Conservation (phyloP, 2,888 invertebrate species). For the Eilema caniola region DNA sequence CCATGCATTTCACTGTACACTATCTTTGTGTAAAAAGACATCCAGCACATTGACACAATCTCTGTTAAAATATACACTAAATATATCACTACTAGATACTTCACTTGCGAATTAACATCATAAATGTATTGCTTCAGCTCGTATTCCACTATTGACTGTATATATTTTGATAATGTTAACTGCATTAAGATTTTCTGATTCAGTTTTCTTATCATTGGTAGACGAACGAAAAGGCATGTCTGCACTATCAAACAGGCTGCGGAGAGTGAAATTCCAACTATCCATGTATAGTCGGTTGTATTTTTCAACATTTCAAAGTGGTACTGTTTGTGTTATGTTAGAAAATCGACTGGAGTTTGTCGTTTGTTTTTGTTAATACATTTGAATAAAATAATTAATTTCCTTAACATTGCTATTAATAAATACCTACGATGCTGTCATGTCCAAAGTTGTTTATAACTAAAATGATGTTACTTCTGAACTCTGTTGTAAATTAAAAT, state of each 20-base stretch:
- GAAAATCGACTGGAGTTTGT: conserved; percentile 7
- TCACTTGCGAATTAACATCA: neutral
- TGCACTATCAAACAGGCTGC: conserved; percentile 14
- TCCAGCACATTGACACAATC: conserved; percentile 9
- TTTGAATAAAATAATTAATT: conserved; percentile 1
- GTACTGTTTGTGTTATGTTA: neutral
- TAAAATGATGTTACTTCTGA: too few species aligned
- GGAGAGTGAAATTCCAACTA: conserved; percentile 12
- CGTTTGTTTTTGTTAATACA: neutral
- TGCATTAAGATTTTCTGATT: conserved; percentile 18
- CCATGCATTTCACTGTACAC: neutral
- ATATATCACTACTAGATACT: neutral
- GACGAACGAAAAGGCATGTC: neutral
- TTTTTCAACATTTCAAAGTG: neutral
- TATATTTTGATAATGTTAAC: conserved; percentile 10
- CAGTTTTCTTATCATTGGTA: conserved; percentile 9
- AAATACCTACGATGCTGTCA: neutral
- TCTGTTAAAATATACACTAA: conserved; percentile 7
- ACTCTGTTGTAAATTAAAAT: too few species aligned
- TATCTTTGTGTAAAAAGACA: conserved; percentile 15
- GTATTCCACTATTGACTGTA: conserved; percentile 21
- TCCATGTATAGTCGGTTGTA: conserved; percentile 12
- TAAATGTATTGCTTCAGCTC: conserved; percentile 14
- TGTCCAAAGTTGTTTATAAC: neutral
- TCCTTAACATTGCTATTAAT: conserved; percentile 14